Base-by-base conservation (phyloP, 1,140 invertebrate genomes). In the Drosophila punjabiensis region DNA sequence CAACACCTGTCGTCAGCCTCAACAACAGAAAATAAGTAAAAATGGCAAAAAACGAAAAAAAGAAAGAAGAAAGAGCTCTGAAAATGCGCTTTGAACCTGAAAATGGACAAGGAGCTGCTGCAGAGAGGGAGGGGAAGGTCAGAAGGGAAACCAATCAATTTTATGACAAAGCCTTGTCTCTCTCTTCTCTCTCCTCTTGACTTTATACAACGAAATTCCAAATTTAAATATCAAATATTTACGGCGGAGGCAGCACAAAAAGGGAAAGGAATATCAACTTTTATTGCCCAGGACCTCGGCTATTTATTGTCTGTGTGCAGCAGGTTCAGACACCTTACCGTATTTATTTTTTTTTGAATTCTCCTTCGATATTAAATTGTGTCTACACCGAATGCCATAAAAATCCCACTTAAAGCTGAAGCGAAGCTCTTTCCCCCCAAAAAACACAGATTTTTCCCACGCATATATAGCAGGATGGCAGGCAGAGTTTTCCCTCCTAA, bases 381-480 rank as follows among this genome's bases (percentile, higher is more conserved):
- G 84, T 88, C 84, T 87, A 83, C 76, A 73, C 58, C 77, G 65
- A 64, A 81, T 89, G 81, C 81, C 85, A 88, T 89, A 88, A 89
- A 88, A 88, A 81, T 56, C 39, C 48, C 81, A 79, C 79, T 88
- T 88, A 90, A 88, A 88, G 85, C 81, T 56, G 24, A 30, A 87
- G 83, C 79, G 30, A 41, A 32, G 28, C 41, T 33, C 41, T 4
- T 30, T 16, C 3, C 35, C 6, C 28, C 6, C 28, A 1, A 24
- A 58, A 56, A 28, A 20, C 43, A 50, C 58, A 45, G 58, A 83
- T 88, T 87, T 87, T 88, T 88, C 84, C 85, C 85, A 88, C 85
- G 81, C 85, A 76, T 81, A 77, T 80, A 76, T 41, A 52, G 20
- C 16, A 30, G 56, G 32, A 18, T 50, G 18, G 5, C 11, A 47